phyloP scores from a whole-genome alignment of 2,888 invertebrate species.

The Tenodera sinensis region DNA sequence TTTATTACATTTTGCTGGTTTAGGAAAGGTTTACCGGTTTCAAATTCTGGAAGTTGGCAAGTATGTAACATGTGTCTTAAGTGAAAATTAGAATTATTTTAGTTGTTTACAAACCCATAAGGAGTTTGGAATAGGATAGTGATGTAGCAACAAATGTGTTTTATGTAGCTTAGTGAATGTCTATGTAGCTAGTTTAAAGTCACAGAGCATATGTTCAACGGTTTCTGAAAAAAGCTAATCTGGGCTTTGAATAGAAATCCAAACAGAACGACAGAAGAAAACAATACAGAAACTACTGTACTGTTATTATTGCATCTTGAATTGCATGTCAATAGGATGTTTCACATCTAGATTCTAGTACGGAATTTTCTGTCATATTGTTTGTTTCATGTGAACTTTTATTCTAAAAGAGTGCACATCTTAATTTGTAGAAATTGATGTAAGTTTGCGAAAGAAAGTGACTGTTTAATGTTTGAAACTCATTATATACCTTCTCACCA shows the following conservation, averaged over 20 bases:
- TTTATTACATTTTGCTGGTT: too few species aligned
- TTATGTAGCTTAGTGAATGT: slow-evolving; percentile 14
- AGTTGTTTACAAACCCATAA: background rate
- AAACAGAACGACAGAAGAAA: background rate
- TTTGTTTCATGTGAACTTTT: background rate
- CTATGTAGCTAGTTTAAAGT: slow-evolving; percentile 28
- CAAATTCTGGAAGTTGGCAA: too few species aligned
- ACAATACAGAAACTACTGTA: background rate
- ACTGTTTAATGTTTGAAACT: background rate
- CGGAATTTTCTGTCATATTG: background rate
- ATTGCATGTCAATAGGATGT: slow-evolving; percentile 22
- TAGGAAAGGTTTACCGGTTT: too few species aligned
- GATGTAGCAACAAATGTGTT: slow-evolving; percentile 8
- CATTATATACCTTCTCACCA: background rate
- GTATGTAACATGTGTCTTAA: background rate
- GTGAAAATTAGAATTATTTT: background rate
- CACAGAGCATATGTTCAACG: slow-evolving; percentile 16
- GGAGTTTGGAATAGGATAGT: background rate
- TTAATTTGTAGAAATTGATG: background rate
- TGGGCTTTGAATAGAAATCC: background rate
- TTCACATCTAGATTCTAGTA: slow-evolving; percentile 14
- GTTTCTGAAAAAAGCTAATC: background rate
- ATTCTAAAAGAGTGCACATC: background rate
- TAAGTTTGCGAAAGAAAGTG: background rate
- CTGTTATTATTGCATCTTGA: slow-evolving; percentile 21